phyloP scores from a whole-genome alignment of 2,888 invertebrate species.

The Crepidodera aurea region DNA sequence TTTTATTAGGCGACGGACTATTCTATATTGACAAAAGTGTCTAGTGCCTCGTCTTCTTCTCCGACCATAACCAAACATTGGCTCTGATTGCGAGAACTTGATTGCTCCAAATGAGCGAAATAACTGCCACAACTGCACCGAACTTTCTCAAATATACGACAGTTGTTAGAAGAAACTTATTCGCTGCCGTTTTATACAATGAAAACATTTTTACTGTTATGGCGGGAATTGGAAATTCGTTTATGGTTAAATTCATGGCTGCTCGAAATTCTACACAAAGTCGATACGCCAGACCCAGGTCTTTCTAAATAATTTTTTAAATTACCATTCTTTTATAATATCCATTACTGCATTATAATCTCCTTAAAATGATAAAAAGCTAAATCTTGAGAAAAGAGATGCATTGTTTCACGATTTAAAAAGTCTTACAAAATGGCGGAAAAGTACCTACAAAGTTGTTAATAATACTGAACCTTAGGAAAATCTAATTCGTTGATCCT shows the following conservation, averaged over 20 bases:
- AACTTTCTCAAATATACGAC: conserved; percentile 45
- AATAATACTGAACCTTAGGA: too few relatives aligned
- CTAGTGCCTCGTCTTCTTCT: conserved; percentile 59
- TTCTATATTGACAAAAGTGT: conserved; percentile 67
- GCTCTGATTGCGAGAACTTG: conserved; percentile 63
- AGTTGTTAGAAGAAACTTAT: conserved; percentile 36
- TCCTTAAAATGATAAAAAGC: too few relatives aligned
- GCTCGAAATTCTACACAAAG: too few relatives aligned
- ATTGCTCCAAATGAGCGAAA: conserved; percentile 63
- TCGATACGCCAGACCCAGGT: too few relatives aligned
- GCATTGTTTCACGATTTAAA: too few relatives aligned
- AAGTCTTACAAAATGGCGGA: too few relatives aligned
- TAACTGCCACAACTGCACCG: conserved; percentile 53
- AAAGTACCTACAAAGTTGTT: too few relatives aligned
- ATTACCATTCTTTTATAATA: too few relatives aligned
- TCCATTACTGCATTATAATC: too few relatives aligned
- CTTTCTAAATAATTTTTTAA: too few relatives aligned
- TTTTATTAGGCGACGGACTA: conserved; percentile 62
- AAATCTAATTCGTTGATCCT: too few relatives aligned
- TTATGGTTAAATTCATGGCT: background rate
- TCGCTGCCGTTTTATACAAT: conserved; percentile 21
- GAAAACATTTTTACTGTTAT: conserved; percentile 27
- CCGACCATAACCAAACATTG: conserved; percentile 58
- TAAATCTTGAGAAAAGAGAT: too few relatives aligned
- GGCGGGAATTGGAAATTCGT: background rate